Percentiles rank a stretch among this genome's conserved stretches.
These are phyloP conservation scores for Drosophila bunnanda DNA, from an alignment of 2,888 invertebrate species.

Conservation along the genomic window DNA sequence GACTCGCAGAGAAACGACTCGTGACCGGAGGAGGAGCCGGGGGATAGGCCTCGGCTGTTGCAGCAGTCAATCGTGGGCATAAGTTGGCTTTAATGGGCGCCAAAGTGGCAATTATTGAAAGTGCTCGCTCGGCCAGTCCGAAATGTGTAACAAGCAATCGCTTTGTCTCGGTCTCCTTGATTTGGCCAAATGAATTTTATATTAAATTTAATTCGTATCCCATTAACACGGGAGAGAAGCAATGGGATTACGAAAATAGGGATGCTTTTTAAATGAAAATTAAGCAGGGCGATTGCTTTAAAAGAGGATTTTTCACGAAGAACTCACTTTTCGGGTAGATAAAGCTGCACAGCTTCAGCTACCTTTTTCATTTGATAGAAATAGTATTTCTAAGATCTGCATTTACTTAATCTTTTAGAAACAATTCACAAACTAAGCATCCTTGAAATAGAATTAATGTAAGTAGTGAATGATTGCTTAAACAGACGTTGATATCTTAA, in stretches of 20 bases:
- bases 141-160: constrained; percentile 60
- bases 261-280: background rate
- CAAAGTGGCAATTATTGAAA: constrained; percentile 80
- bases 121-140: constrained; percentile 70
- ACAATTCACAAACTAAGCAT: no score
- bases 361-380: no score
- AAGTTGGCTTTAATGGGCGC: constrained; percentile 78
- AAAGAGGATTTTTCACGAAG: background rate
- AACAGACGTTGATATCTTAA: no score
- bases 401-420: no score
- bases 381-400: no score
- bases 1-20: background rate
- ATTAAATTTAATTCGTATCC: constrained; percentile 73
- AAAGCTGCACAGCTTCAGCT: no score
- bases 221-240: constrained; percentile 25
- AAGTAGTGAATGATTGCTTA: no score
- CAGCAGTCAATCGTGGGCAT: constrained; percentile 75
- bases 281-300: background rate
- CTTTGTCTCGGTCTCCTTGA: constrained; percentile 59
- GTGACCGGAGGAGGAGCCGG: background rate
- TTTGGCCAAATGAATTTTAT: constrained; percentile 75
- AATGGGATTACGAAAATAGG: constrained; percentile 17
- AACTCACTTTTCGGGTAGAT: background rate
- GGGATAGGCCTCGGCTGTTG: constrained; percentile 47
- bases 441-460: no score